Evolutionary conservation across 2,797 vertebrate species (phyloP).

Genomic region (Takifugu ocellatus): DNA sequence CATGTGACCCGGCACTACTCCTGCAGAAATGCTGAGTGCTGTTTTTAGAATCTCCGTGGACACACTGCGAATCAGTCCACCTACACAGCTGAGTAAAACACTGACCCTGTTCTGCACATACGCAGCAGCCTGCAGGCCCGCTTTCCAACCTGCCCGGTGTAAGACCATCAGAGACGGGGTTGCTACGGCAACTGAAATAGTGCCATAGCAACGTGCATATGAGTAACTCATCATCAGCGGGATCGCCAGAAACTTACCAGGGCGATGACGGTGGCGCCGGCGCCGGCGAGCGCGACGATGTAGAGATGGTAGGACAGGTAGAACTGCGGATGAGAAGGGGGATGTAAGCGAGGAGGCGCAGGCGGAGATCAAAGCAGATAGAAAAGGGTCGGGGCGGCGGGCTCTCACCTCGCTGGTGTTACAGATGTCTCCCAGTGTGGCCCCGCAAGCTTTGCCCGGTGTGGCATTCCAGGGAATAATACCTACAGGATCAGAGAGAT

Average conservation of each 20-base stretch:
- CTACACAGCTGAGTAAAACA: slow-evolving; percentile 44
- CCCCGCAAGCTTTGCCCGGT: slow-evolving; percentile 91
- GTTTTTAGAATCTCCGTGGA: slow-evolving; percentile 25
- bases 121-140: slow-evolving; percentile 31
- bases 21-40: slow-evolving; percentile 13
- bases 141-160: slow-evolving; percentile 29
- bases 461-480: slow-evolving; percentile 92
- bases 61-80: slow-evolving; percentile 19
- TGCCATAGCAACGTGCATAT: slow-evolving; percentile 63
- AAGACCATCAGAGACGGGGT: slow-evolving; percentile 46
- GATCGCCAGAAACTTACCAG: slow-evolving; percentile 81
- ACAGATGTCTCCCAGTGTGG: slow-evolving; percentile 89
- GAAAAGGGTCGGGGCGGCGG: not conserved
- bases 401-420: slow-evolving; percentile 89
- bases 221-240: slow-evolving; percentile 24
- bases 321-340: slow-evolving; percentile 78
- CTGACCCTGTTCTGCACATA: slow-evolving; percentile 39
- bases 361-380: not conserved
- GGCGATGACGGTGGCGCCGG: slow-evolving; percentile 94
- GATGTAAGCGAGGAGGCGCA: not conserved
- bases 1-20: slow-evolving; percentile 19
- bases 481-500: slow-evolving; percentile 75
- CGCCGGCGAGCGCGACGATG: slow-evolving; percentile 95
- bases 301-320: slow-evolving; percentile 98
- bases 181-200: slow-evolving; percentile 55